Conservation (phyloP, 37 sponge, comb jelly and placozoan genomes). For the Spongilla lacustris region DNA sequence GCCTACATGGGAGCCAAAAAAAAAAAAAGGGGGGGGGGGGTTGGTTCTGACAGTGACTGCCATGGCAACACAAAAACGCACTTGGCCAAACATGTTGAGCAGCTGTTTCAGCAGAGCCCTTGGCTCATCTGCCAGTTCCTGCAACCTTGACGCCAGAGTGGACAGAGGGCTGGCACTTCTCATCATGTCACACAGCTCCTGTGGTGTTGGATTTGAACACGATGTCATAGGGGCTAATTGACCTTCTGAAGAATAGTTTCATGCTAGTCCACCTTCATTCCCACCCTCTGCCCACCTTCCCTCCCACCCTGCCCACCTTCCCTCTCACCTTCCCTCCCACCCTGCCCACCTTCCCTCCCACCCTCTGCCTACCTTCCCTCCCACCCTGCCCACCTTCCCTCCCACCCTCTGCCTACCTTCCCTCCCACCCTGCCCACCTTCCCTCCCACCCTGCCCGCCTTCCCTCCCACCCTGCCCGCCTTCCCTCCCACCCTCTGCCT, state of each 20-base stretch:
- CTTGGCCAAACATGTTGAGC: conserved; percentile 62
- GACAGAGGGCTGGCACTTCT: conserved; percentile 40
- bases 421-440: too few species aligned
- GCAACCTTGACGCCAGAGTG: conserved; percentile 23
- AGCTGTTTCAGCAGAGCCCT: conserved; percentile 49
- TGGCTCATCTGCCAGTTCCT: conserved; percentile 36
- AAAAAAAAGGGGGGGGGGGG: neutral
- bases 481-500: too few species aligned
- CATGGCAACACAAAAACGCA: conserved; percentile 6
- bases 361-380: too few species aligned
- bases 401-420: too few species aligned
- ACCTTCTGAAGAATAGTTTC: too few species aligned
- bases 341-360: too few species aligned
- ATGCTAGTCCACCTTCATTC: too few species aligned
- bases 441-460: too few species aligned
- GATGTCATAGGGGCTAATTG: neutral
- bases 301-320: too few species aligned
- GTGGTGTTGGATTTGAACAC: neutral
- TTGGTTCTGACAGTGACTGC: neutral
- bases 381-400: too few species aligned
- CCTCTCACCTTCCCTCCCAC: too few species aligned
- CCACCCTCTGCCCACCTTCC: neutral
- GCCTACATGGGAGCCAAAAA: conserved; percentile 24
- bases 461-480: too few species aligned
- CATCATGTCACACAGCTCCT: conserved; percentile 35